These are phyloP conservation scores for Fopius arisanus DNA, from an alignment of 1,140 invertebrate species.

Conservation along the genomic window DNA sequence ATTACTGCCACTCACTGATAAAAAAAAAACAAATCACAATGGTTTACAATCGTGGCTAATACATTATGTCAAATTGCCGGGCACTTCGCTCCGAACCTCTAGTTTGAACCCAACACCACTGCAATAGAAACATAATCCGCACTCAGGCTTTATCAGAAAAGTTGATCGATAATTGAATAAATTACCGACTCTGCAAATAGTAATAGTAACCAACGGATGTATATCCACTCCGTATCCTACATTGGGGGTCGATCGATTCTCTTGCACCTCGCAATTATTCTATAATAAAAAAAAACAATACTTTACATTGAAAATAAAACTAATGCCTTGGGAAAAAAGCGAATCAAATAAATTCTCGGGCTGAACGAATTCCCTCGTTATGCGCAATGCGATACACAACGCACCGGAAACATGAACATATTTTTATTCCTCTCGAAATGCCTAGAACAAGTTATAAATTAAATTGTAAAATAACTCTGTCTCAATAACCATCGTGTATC, in stretches of 20 bases:
- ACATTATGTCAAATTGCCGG: constrained; percentile 52
- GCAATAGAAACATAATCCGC: constrained; percentile 17
- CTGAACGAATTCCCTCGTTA: not conserved
- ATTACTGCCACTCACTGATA: not conserved
- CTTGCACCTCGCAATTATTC: constrained; percentile 27
- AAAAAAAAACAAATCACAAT: constrained; percentile 42
- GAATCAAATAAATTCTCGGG: not conserved
- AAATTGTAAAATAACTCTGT: constrained; percentile 1
- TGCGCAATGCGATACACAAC: not conserved
- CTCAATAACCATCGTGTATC: not conserved
- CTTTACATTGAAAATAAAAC: constrained; percentile 3
- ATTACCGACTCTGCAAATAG: constrained; percentile 42
- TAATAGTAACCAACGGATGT: constrained; percentile 24
- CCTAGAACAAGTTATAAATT: not conserved
- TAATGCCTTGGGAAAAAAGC: constrained; percentile 16
- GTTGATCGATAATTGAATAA: constrained; percentile 58
- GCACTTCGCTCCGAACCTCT: constrained; percentile 14
- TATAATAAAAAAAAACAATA: constrained; percentile 10
- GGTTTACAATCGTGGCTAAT: constrained; percentile 38
- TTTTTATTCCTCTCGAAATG: not conserved
- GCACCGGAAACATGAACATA: not conserved
- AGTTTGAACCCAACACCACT: not conserved
- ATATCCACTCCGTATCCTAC: not conserved
- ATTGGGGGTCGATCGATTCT: constrained; percentile 10
- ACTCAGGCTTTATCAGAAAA: constrained; percentile 49